phyloP scores from a whole-genome alignment of 2,113 vertebrate genomes.

The Peucedramus taeniatus region DNA sequence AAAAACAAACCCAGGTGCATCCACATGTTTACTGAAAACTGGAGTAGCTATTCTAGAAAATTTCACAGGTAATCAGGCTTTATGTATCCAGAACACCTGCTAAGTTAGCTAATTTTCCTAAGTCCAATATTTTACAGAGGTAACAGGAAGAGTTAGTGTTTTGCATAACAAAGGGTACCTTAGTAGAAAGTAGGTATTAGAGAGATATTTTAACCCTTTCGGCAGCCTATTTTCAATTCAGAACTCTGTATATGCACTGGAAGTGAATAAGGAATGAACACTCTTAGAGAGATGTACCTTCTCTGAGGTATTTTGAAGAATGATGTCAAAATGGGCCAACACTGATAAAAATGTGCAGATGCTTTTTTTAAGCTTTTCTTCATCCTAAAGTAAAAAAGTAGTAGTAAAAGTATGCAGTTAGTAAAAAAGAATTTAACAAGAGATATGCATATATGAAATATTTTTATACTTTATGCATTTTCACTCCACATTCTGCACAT shows the following conservation, averaged over 20 bases:
- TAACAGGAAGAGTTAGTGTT: neutral
- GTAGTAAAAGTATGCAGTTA: neutral
- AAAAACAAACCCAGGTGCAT: neutral
- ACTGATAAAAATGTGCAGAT: slow-evolving; percentile 91
- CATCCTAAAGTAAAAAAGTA: slow-evolving; percentile 72
- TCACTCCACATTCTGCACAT: neutral
- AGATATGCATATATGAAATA: accelerated
- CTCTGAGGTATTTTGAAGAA: slow-evolving; percentile 78
- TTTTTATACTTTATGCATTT: neutral
- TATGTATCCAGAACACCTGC: neutral
- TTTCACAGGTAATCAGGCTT: neutral
- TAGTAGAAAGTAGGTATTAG: neutral
- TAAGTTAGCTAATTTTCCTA: neutral
- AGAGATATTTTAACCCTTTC: neutral
- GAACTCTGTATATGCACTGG: neutral
- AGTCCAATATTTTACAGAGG: neutral
- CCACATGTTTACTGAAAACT: neutral
- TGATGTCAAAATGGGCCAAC: slow-evolving; percentile 82
- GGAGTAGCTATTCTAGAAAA: neutral
- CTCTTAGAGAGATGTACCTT: slow-evolving; percentile 69
- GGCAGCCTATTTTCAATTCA: neutral
- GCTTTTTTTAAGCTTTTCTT: slow-evolving; percentile 89
- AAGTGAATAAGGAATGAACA: neutral
- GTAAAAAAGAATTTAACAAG: neutral
- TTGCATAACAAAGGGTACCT: neutral